Evolutionary conservation across 92 coral and sea anemone species (phyloP).

Genomic region (Metridium senile): DNA sequence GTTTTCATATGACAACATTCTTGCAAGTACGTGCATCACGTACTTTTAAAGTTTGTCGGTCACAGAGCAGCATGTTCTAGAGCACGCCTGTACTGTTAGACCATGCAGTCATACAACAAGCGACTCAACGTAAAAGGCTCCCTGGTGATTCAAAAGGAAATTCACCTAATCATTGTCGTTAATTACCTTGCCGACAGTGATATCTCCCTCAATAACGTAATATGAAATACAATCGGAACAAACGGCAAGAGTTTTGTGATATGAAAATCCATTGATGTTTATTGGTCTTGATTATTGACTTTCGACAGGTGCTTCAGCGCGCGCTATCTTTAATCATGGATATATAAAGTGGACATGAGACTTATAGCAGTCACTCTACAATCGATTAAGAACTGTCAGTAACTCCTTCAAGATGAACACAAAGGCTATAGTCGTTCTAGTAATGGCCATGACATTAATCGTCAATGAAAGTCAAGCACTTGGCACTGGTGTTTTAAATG

Average conservation of each 20-base stretch:
- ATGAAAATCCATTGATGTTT: neutral
- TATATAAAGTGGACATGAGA: neutral
- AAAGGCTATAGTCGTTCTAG: neutral
- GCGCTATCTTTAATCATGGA: neutral
- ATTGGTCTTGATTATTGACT: neutral
- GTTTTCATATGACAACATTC: too few species aligned
- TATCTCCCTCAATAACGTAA: neutral
- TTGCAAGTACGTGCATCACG: too few species aligned
- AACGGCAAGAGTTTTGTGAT: neutral
- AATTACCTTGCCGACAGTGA: neutral
- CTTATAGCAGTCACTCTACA: neutral
- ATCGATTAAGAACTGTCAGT: neutral
- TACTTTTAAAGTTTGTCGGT: too few species aligned
- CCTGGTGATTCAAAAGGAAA: neutral
- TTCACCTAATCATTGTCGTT: neutral
- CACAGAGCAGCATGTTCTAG: too few species aligned
- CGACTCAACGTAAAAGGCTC: neutral
- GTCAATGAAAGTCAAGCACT: neutral
- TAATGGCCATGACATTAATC: neutral
- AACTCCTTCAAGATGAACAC: neutral
- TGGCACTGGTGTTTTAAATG: neutral
- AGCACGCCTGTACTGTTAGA: too few species aligned
- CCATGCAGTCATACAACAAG: neutral
- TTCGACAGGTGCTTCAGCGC: neutral
- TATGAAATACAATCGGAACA: neutral